phyloP scores from a whole-genome alignment of 2,113 vertebrate genomes.

The Atherinomorus stipes region DNA sequence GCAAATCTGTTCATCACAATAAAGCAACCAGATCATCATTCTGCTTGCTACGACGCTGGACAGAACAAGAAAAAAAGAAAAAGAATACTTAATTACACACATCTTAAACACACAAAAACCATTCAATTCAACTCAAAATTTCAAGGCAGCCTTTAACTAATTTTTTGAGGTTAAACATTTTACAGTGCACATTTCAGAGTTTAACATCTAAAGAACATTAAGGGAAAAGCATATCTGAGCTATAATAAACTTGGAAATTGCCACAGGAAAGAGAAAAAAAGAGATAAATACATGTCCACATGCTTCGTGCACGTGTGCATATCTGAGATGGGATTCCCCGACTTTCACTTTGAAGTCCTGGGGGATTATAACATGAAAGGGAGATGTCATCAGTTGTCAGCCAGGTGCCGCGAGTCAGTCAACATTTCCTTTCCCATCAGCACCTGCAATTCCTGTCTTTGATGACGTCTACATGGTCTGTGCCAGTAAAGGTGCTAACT shows the following conservation, averaged over 20 bases:
- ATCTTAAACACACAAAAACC: no score
- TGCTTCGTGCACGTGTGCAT: neutral
- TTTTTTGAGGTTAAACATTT: no score
- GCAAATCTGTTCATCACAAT: no score
- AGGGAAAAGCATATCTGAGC: constrained; percentile 28
- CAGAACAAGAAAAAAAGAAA: no score
- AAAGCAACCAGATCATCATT: no score
- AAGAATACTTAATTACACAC: no score
- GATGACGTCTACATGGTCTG: constrained; percentile 52
- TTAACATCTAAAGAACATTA: constrained; percentile 34
- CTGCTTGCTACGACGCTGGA: no score
- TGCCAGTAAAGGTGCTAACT: constrained; percentile 43
- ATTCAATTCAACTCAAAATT: no score
- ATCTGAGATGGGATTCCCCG: constrained; percentile 68
- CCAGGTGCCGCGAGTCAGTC: constrained; percentile 56
- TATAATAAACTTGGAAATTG: constrained; percentile 47
- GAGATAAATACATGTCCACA: constrained; percentile 28
- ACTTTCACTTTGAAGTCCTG: constrained; percentile 75
- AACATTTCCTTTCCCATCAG: constrained; percentile 65
- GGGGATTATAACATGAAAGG: constrained; percentile 64
- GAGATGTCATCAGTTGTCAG: constrained; percentile 71
- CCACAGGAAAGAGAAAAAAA: constrained; percentile 1
- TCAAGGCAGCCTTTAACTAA: no score
- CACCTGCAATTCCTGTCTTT: constrained; percentile 58
- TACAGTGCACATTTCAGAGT: constrained; percentile 19